Base-by-base conservation (phyloP, 2,113 vertebrate species). In the Andinoacara biseriatus region DNA sequence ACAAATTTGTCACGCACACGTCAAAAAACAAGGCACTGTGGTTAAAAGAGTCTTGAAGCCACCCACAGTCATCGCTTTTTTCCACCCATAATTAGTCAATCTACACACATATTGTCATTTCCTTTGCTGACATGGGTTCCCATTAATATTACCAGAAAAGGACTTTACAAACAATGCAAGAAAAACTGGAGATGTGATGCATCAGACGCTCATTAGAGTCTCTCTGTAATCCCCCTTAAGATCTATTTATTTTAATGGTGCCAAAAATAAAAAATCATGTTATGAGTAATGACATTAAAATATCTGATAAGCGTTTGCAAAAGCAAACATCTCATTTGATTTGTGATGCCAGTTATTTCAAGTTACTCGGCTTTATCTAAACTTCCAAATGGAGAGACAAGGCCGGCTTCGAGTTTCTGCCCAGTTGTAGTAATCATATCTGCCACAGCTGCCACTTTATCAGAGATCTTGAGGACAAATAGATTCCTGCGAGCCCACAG, bases 361-460 rank as follows among this genome's bases (percentile, higher is more conserved):
- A 18, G 59, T 69, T 8, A 65, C 43, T n/a, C 31, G 57, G 33
- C 43, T 65, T 59, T 24, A 81, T 83, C 33, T 72, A 17, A 79
- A 43, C 5, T 63, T 67, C 26, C 43, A 61, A 76, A 65, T 33
- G 22, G 75, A 80, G 60, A 24, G 26, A 72, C 26, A 58, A 58
- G 59, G 90, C 76, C 2, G 79, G 94, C 95, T 94, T 96, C 95
- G 94, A 94, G 82, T 90, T 94, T 91, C 91, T 80, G 88, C 90
- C 85, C 96, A 95, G 97, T 97, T 94, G 94, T 83, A 87, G 97
- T 96, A 98, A 98, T 92, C 79, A 7, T 90, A 97, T 95, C 95
- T 95, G 81, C 86, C 90, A 91, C 97, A 98, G 97, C 97, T 97
- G 97, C 95, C 87, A 81, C 77, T 93, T 90, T 90, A 89, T 94